A percentile compares a stretch with the other conserved stretches of the same genome.
phyloP scores from a whole-genome alignment of 2,888 invertebrate genomes.

The Drosophila prostipennis region DNA sequence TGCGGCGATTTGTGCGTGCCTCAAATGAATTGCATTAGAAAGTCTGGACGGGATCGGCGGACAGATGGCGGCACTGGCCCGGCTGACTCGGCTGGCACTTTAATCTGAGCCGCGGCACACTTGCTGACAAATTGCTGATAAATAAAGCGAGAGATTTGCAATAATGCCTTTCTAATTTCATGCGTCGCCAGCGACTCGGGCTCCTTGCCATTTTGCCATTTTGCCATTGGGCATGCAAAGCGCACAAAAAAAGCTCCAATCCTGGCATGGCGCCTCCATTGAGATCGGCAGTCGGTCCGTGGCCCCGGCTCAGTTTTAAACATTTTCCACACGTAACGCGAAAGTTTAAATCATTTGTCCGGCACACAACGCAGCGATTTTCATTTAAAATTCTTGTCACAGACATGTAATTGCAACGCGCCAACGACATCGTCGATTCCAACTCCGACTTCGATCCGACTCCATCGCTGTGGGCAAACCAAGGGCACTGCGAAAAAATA shows the following conservation, averaged over 20 bases:
- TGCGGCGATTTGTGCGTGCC: constrained; percentile 40
- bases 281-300: constrained; percentile 38
- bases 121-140: constrained; percentile 79
- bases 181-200: constrained; percentile 58
- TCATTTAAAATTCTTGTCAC: constrained; percentile 79
- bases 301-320: constrained; percentile 55
- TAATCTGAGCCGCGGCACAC: constrained; percentile 78
- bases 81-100: constrained; percentile 48
- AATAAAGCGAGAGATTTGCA: constrained; percentile 75
- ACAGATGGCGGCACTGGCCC: constrained; percentile 6
- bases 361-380: constrained; percentile 65
- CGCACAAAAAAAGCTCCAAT: constrained; percentile 49
- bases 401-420: constrained; percentile 79
- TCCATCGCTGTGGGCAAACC: constrained; percentile 41
- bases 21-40: constrained; percentile 67
- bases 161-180: constrained; percentile 79
- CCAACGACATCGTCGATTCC: constrained; percentile 48
- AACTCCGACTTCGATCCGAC: constrained; percentile 25
- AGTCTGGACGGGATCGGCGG: constrained; percentile 42
- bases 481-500: constrained; percentile 1
- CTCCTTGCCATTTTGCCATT: constrained; percentile 48
- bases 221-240: constrained; percentile 70
- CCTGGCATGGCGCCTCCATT: constrained; percentile 48
- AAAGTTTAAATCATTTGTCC: constrained; percentile 80
- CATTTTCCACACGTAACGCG: constrained; percentile 78